These are phyloP conservation scores for Heliconius ethilla DNA, from an alignment of 2,888 invertebrate species.

Conservation along the genomic window DNA sequence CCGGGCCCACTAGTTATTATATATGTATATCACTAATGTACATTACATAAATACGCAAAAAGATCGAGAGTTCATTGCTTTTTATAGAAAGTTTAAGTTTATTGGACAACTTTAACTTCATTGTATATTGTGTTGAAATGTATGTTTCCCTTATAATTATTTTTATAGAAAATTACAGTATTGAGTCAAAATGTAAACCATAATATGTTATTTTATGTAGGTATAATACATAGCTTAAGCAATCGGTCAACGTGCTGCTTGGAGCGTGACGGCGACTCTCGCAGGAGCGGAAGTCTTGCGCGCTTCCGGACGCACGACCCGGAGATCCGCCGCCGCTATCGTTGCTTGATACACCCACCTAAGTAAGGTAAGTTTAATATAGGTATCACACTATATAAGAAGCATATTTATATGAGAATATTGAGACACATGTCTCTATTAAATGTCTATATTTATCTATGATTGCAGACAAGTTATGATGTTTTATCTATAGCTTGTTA, in stretches of 20 bases:
- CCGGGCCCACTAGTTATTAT: no score
- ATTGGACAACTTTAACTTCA: neutral
- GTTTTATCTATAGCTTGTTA: neutral
- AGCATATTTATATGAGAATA: neutral
- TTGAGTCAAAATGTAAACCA: neutral
- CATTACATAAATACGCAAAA: neutral
- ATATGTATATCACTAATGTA: neutral
- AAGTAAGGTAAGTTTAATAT: constrained; percentile 24
- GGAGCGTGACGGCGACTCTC: constrained; percentile 72
- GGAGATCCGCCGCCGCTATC: constrained; percentile 65
- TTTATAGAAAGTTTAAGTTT: neutral
- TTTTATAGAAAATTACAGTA: neutral
- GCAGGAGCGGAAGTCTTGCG: constrained; percentile 80
- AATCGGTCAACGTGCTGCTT: constrained; percentile 48
- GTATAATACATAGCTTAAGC: constrained; percentile 25
- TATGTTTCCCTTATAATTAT: neutral
- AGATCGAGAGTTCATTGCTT: neutral
- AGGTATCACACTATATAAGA: neutral
- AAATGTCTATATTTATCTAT: neutral
- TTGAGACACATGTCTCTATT: neutral
- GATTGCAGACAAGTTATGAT: neutral
- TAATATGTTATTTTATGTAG: neutral
- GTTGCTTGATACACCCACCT: constrained; percentile 30
- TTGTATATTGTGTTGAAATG: neutral
- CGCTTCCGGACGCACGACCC: constrained; percentile 71